A percentile compares a stretch with the other conserved stretches of the same genome.
Evolutionary conservation across 2,797 vertebrate species (phyloP).

Genomic region (Clarias platycephalus): DNA sequence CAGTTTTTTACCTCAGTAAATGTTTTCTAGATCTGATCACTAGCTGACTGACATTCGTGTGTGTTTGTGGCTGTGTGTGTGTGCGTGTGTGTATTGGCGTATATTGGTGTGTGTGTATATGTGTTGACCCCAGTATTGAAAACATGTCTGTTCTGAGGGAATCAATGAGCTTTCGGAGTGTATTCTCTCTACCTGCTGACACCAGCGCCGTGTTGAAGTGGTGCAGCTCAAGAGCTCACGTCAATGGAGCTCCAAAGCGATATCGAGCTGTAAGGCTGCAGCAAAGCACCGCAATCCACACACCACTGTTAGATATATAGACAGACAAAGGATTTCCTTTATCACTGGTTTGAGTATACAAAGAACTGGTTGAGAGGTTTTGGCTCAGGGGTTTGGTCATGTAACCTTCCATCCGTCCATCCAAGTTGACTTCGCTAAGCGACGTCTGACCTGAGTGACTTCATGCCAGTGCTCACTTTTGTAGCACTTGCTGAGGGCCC

Average conservation of each 20-base stretch:
- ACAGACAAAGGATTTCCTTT: slow-evolving; percentile 1
- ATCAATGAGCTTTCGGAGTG: slow-evolving; percentile 53
- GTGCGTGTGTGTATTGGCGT: slow-evolving; percentile 8
- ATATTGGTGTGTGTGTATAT: slow-evolving; percentile 15
- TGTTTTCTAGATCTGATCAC: slow-evolving; percentile 5
- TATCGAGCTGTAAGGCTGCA: slow-evolving; percentile 44
- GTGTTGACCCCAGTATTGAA: slow-evolving; percentile 48
- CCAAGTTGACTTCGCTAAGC: too few species aligned
- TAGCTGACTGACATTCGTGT: not conserved
- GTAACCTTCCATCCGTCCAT: not conserved
- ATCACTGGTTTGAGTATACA: not conserved
- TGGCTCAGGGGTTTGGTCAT: not conserved
- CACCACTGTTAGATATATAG: not conserved
- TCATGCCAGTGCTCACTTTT: too few species aligned
- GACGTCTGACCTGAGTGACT: too few species aligned
- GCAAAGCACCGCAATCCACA: slow-evolving; percentile 20
- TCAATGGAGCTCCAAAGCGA: slow-evolving; percentile 51
- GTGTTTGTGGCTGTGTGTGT: not conserved
- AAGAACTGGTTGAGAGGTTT: not conserved
- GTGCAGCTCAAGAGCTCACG: slow-evolving; percentile 39
- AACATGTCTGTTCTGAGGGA: slow-evolving; percentile 47
- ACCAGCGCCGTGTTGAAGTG: slow-evolving; percentile 45
- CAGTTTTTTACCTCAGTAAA: not conserved
- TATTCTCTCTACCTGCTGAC: slow-evolving; percentile 53
- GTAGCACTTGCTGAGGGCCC: too few species aligned